These are phyloP conservation scores for Sebastes cheni DNA, from an alignment of 2,797 vertebrate species.

Conservation along the genomic window DNA sequence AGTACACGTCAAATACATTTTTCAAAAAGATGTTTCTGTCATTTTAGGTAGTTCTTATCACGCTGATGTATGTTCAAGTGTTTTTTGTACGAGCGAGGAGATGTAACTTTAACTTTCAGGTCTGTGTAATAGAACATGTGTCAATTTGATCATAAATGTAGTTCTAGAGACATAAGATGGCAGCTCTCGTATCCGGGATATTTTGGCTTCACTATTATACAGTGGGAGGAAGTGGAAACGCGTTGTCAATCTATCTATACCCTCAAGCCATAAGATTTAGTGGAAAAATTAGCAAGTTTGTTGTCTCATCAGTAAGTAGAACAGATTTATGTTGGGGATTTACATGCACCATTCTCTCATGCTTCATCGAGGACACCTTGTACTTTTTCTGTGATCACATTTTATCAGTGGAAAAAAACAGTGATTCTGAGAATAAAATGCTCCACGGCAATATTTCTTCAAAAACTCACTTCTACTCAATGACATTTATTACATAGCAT, in stretches of 20 bases:
- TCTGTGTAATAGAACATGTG: no score
- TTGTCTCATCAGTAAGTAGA: neutral
- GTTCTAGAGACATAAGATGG: no score
- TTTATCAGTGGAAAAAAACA: neutral
- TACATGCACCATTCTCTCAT: neutral
- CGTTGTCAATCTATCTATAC: no score
- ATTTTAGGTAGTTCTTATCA: no score
- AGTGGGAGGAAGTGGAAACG: no score
- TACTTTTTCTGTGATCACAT: neutral
- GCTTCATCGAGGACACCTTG: neutral
- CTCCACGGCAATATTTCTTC: neutral
- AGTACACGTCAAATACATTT: accelerated
- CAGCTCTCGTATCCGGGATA: no score
- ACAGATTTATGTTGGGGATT: neutral
- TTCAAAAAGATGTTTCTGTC: no score
- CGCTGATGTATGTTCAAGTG: no score
- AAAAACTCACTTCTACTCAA: neutral
- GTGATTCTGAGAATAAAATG: neutral
- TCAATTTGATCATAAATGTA: no score
- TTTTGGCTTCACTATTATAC: no score
- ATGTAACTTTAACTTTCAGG: no score
- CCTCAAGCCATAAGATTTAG: neutral
- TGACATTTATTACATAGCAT: neutral
- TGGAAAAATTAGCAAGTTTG: neutral
- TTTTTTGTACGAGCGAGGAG: no score